Evolutionary conservation across 2,888 invertebrate genomes (phyloP).

Genomic region (Biston betularia): DNA sequence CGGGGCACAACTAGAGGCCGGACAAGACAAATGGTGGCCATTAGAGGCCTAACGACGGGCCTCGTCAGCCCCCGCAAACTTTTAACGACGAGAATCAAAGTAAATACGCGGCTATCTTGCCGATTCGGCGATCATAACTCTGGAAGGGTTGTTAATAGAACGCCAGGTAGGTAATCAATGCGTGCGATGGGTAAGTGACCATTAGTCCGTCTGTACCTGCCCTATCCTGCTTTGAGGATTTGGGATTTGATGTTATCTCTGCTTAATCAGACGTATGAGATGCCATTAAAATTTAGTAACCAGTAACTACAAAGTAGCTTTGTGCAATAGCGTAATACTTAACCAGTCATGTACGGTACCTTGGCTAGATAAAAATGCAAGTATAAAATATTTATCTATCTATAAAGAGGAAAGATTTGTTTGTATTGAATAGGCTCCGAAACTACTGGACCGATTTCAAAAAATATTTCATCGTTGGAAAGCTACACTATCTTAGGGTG

Average conservation of each 20-base stretch:
- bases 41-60: slow-evolving; percentile 84
- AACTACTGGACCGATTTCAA: no score
- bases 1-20: slow-evolving; percentile 84
- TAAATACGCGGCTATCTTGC: slow-evolving; percentile 85
- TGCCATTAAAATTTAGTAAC: slow-evolving; percentile 23
- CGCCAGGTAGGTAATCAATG: slow-evolving; percentile 66
- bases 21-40: slow-evolving; percentile 87
- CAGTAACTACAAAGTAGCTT: slow-evolving; percentile 18
- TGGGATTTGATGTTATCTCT: slow-evolving; percentile 32
- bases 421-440: no score
- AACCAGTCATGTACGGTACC: background rate
- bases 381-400: no score
- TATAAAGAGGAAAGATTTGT: no score
- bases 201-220: slow-evolving; percentile 39
- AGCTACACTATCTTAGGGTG: no score
- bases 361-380: background rate
- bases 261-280: slow-evolving; percentile 18
- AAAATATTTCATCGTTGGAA: no score
- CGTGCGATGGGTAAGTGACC: slow-evolving; percentile 53
- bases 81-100: slow-evolving; percentile 86
- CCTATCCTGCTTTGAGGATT: slow-evolving; percentile 26
- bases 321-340: background rate
- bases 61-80: slow-evolving; percentile 82
- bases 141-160: slow-evolving; percentile 68
- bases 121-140: slow-evolving; percentile 82